phyloP scores from a whole-genome alignment of 2,113 vertebrate species.

The Nycticorax nycticorax region DNA sequence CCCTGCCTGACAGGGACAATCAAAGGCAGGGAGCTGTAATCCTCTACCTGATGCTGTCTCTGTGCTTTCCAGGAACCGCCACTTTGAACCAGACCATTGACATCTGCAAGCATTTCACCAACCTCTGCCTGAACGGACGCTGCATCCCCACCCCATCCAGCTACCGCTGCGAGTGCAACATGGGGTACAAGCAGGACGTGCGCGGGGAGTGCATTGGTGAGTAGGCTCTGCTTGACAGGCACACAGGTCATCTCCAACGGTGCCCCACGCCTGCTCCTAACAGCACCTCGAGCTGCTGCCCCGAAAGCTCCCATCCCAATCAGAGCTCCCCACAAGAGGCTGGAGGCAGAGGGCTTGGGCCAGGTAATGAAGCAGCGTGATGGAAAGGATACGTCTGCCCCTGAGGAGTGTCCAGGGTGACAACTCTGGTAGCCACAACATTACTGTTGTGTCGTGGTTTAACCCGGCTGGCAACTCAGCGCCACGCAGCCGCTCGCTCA shows the following conservation, averaged over 20 bases:
- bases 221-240: not conserved
- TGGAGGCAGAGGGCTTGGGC: not conserved
- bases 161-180: constrained; percentile 98
- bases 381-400: not conserved
- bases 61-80: constrained; percentile 74
- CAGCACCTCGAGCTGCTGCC: not conserved
- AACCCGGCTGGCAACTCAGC: no score
- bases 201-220: constrained; percentile 93
- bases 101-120: constrained; percentile 93
- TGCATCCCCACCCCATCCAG: constrained; percentile 90
- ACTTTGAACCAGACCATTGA: constrained; percentile 92
- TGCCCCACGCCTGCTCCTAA: not conserved
- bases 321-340: not conserved
- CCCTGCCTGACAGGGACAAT: not conserved
- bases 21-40: not conserved
- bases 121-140: constrained; percentile 94
- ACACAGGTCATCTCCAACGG: rapidly evolving
- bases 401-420: not conserved
- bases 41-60: not conserved
- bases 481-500: no score
- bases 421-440: not conserved
- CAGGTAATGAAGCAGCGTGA: not conserved
- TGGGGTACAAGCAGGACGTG: constrained; percentile 95
- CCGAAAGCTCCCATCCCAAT: rapidly evolving
- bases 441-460: not conserved